Percentiles rank a stretch among this genome's conserved stretches.
phyloP scores from a whole-genome alignment of 1,140 invertebrate genomes.

The Drosophila parvula region DNA sequence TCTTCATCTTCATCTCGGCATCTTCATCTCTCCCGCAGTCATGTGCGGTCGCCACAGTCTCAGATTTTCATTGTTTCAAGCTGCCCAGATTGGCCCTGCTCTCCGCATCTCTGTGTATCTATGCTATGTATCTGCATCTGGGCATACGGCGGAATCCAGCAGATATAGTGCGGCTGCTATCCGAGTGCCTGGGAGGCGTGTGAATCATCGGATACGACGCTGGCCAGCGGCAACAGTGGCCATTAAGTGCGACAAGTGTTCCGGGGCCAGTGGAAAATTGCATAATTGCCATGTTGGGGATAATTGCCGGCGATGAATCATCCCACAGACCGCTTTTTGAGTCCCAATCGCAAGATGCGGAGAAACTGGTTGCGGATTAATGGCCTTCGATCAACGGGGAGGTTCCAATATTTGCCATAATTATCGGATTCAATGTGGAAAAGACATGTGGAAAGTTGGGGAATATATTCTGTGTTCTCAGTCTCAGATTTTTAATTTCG shows the following conservation, averaged over 20 bases:
- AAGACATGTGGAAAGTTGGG: slow-evolving; percentile 10
- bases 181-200: slow-evolving; percentile 27
- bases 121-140: slow-evolving; percentile 33
- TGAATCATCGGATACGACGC: slow-evolving; percentile 63
- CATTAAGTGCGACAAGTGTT: slow-evolving; percentile 74
- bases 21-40: slow-evolving; percentile 53
- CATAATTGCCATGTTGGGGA: slow-evolving; percentile 64
- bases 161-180: slow-evolving; percentile 23
- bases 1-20: slow-evolving; percentile 62
- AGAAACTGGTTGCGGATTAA: slow-evolving; percentile 40
- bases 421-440: not conserved
- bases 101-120: slow-evolving; percentile 28
- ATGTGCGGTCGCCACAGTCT: slow-evolving; percentile 59
- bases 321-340: slow-evolving; percentile 29
- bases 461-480: not conserved
- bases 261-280: slow-evolving; percentile 59
- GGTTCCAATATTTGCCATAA: slow-evolving; percentile 25
- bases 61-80: slow-evolving; percentile 68
- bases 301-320: slow-evolving; percentile 55
- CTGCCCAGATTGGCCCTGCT: slow-evolving; percentile 32
- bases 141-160: slow-evolving; percentile 28
- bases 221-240: slow-evolving; percentile 33
- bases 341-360: slow-evolving; percentile 11
- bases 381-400: slow-evolving; percentile 13
- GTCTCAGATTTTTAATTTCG: too few species aligned